Percentiles rank a stretch among this genome's conserved stretches.
phyloP scores from a whole-genome alignment of 2,113 vertebrate species.

The Canis aureus region DNA sequence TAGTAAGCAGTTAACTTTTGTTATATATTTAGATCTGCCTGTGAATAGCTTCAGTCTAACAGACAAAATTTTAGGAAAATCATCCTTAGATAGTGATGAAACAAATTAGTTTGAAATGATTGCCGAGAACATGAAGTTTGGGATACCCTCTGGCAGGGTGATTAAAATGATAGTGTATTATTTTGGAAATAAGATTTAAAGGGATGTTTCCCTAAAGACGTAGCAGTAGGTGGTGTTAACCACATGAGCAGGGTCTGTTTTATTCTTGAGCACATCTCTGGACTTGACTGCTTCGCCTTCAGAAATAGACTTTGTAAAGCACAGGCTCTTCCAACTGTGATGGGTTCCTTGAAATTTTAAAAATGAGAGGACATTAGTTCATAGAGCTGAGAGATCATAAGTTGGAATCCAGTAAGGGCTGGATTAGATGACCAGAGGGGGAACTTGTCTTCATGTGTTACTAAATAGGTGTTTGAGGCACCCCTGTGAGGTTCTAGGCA shows the following conservation, averaged over 20 bases:
- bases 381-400: not conserved
- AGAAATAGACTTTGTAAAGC: not conserved
- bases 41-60: not conserved
- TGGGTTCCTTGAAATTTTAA: not conserved
- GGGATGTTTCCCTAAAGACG: not conserved
- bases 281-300: not conserved
- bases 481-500: not conserved
- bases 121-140: too few relatives aligned
- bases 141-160: too few relatives aligned
- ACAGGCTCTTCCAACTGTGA: not conserved
- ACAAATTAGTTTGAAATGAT: not conserved
- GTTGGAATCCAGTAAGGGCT: not conserved
- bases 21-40: not conserved
- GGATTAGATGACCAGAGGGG: not conserved
- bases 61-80: not conserved
- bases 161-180: too few relatives aligned
- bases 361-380: not conserved
- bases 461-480: not conserved
- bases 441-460: fast-evolving
- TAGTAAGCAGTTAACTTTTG: not conserved
- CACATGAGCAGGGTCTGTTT: not conserved
- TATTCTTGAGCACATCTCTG: not conserved
- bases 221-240: not conserved
- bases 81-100: not conserved
- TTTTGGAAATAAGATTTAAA: too few relatives aligned